Percentiles rank a stretch among this genome's conserved stretches.
These are phyloP conservation scores for Danio choprae DNA, from an alignment of 2,797 vertebrate genomes.

Conservation along the genomic window DNA sequence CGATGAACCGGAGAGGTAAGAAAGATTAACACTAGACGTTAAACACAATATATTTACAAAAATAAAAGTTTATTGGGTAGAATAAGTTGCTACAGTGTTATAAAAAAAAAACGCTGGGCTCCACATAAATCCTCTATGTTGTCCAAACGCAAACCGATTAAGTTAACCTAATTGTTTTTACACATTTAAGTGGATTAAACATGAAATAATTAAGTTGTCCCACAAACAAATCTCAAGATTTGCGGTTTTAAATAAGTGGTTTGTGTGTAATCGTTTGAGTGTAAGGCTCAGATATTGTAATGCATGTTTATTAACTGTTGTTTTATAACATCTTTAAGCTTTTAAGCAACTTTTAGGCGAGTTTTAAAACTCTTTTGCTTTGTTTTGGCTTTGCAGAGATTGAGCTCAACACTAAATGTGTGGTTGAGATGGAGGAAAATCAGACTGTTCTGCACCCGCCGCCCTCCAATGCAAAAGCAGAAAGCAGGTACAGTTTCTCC, in stretches of 20 bases:
- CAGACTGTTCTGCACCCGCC: conserved; percentile 94
- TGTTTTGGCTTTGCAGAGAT: conserved; percentile 84
- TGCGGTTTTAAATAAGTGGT: no score
- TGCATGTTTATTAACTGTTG: fast-evolving
- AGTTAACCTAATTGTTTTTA: no score
- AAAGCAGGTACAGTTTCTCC: conserved; percentile 86
- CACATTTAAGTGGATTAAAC: no score
- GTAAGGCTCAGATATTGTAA: neutral
- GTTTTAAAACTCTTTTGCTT: conserved; percentile 44
- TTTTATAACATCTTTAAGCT: no score
- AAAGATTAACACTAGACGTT: conserved; percentile 28
- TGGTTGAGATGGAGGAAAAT: conserved; percentile 98
- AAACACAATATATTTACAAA: neutral
- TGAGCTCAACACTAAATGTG: conserved; percentile 96
- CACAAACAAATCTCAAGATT: no score
- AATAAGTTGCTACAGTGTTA: neutral
- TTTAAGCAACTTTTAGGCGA: conserved; percentile 48
- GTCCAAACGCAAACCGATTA: no score
- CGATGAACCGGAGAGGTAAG: conserved; percentile 97
- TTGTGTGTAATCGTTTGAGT: no score
- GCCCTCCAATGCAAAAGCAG: conserved; percentile 89
- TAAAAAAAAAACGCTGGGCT: no score
- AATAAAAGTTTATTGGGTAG: conserved; percentile 27
- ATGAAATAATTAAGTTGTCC: no score
- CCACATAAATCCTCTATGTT: no score